Base-by-base conservation (phyloP, 2,797 vertebrate genomes). In the Coregonus ussuriensis region DNA sequence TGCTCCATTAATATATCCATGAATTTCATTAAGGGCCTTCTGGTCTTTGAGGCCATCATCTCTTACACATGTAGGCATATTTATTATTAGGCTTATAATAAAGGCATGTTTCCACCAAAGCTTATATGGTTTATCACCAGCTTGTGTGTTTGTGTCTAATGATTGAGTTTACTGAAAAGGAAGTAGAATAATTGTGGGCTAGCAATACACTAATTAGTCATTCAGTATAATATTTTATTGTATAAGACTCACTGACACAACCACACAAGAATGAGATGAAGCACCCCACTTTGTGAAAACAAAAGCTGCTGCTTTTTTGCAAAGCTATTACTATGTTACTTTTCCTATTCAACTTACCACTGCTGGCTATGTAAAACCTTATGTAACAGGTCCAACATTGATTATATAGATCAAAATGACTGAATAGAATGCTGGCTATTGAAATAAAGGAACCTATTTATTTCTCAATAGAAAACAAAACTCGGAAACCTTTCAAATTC, bases 291-390 rank as follows among this genome's bases (percentile, higher is more conserved):
- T 88, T 87, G 86, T 80, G 75, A 77, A 89, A 88, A 84, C 79
- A 77, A 47, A 71, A 81, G 72, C 56, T 77, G 70, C 82, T 74
- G 71, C 79, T 72, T 74, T 62, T 47, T 29, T 6, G 82, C 85
- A 80, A 90, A 92, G 85, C 83, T 72, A 78, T 77, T 11, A 41
- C 59, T 72, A 74, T 70, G 79, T 84, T 89, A 85, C 79, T 71
- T 69, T 59, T 3, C 74, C 73, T 79, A 79, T 15, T 82, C 77
- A 85, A 93, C 91, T 93, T 92, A 93, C 91, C 92, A 83, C 56
- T 16, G n/a, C 11, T 66, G 63, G 63, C 74, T 37, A 47, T 47
- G 41, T 47, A 47, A 47, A 47, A 47, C 2, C 11, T 47, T 3
- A 11, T 33, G 66, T 16, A 37, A 67, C 31, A 5, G 31, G 14